Percentiles rank a stretch among this genome's conserved stretches.
These are phyloP conservation scores for Epicampocera succincta DNA, from an alignment of 2,888 invertebrate species.

Conservation along the genomic window DNA sequence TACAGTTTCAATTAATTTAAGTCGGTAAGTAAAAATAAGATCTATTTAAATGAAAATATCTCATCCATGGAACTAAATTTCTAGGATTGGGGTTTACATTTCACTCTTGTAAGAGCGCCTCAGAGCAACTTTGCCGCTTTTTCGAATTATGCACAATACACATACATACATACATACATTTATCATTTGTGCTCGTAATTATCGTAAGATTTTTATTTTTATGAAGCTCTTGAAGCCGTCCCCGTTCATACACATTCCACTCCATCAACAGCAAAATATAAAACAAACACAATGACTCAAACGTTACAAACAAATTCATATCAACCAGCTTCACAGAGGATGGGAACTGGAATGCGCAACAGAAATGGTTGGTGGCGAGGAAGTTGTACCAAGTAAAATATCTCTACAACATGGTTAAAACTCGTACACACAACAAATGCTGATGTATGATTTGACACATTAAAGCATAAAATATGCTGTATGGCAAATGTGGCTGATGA, in stretches of 20 bases:
- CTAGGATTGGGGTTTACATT: too few relatives aligned
- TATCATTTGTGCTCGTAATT: too few relatives aligned
- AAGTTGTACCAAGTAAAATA: slow-evolving; percentile 6
- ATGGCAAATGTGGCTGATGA: slow-evolving; percentile 71
- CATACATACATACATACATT: too few relatives aligned
- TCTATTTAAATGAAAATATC: too few relatives aligned
- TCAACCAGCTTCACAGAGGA: slow-evolving; percentile 60
- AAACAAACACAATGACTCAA: slow-evolving; percentile 8
- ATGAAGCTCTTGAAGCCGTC: slow-evolving; percentile 10
- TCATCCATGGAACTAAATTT: too few relatives aligned
- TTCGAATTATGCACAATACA: too few relatives aligned
- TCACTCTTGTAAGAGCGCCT: too few relatives aligned
- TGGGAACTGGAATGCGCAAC: slow-evolving; percentile 4
- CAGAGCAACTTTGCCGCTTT: too few relatives aligned
- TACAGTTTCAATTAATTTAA: too few relatives aligned
- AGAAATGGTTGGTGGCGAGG: not conserved
- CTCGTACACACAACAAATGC: slow-evolving; percentile 75
- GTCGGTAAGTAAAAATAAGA: too few relatives aligned
- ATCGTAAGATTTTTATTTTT: too few relatives aligned
- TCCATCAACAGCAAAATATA: slow-evolving; percentile 26
- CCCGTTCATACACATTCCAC: slow-evolving; percentile 27
- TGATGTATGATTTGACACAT: slow-evolving; percentile 79
- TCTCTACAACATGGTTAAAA: slow-evolving; percentile 36
- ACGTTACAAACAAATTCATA: slow-evolving; percentile 47
- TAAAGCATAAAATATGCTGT: slow-evolving; percentile 76